Evolutionary conservation across 1,140 invertebrate genomes (phyloP), one percentile per base, ranked within the genome.

Genomic region (Proales similis): DNA sequence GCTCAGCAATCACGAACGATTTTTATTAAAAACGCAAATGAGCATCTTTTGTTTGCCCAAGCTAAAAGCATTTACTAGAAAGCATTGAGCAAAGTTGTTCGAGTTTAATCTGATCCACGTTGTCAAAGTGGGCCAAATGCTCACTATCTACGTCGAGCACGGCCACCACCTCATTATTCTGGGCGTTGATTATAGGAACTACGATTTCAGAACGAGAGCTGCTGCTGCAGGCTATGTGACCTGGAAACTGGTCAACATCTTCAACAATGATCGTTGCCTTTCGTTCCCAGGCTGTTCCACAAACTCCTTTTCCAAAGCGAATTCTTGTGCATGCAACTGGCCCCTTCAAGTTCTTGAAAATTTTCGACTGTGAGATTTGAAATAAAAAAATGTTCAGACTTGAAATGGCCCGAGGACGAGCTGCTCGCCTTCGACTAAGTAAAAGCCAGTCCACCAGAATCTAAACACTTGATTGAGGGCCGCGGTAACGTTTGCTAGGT

Each of bases 81-180:
- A n/a, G n/a, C n/a, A n/a, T n/a, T n/a, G n/a, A n/a, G 22, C 51
- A 57, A 22, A 61, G 24, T 9, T 29, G 12, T 61, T 61, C 53
- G n/a, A 61, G 26, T 46, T 61, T 46, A 17, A 22, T 3, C 36
- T 45, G 19, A 45, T 61, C 53, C 11, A 46, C 14, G 9, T 43
- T 14, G 24, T 61, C 53, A 61, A 61, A 61, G 26, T 61, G 14
- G 26, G 24, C 26, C 24, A 45, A 14, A 27, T 17, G 17, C 36
- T 61, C 53, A 45, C 53, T 61, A 30, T 61, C 53, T 7, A 61
- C 53, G 47, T 61, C 53, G 11, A 61, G 24, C 9, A 61, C 53
- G 24, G 27, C 53, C 5, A 45, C 17, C 24, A 61, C 14, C 24
- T 29, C 14, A 45, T 45, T 9, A 14, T 39, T n/a, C 4, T 39